Evolutionary conservation across 2,113 vertebrate genomes (phyloP).

Genomic region (Collichthys lucidus): DNA sequence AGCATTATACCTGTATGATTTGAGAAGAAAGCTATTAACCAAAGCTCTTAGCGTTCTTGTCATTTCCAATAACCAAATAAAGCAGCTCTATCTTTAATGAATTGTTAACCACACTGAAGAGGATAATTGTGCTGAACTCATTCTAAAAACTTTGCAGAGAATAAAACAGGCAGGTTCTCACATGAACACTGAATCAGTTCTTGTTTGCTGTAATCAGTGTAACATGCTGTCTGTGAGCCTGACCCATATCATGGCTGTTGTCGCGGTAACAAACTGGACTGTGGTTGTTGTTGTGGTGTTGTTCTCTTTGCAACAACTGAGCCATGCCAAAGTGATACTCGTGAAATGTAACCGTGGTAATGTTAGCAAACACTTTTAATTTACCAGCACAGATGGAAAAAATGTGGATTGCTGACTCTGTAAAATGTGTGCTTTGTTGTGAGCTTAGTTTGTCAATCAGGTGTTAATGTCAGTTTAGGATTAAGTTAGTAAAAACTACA

Average conservation of each 20-base stretch:
- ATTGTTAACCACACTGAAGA: not conserved
- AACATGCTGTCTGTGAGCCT: not conserved
- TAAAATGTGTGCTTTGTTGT: not conserved
- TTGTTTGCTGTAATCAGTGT: not conserved
- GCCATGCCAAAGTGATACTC: not conserved
- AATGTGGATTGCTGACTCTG: not conserved
- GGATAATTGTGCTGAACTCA: not conserved
- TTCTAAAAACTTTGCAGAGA: not conserved
- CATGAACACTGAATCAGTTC: not conserved
- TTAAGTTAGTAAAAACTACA: not conserved
- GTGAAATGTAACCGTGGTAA: not conserved
- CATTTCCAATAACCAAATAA: slow-evolving; percentile 11
- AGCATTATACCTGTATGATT: slow-evolving; percentile 30
- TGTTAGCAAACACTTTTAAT: not conserved
- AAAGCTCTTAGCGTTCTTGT: slow-evolving; percentile 10
- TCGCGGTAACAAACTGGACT: too few species aligned
- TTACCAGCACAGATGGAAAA: not conserved
- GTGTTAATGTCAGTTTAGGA: not conserved
- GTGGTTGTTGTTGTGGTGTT: not conserved
- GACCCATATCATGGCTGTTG: not conserved
- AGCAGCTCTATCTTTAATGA: not conserved
- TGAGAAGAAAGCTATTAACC: slow-evolving; percentile 14
- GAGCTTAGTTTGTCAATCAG: not conserved
- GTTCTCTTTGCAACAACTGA: not conserved
- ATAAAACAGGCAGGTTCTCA: not conserved